These are phyloP conservation scores for Percina caprodes DNA, from an alignment of 2,113 vertebrate species.

Conservation along the genomic window DNA sequence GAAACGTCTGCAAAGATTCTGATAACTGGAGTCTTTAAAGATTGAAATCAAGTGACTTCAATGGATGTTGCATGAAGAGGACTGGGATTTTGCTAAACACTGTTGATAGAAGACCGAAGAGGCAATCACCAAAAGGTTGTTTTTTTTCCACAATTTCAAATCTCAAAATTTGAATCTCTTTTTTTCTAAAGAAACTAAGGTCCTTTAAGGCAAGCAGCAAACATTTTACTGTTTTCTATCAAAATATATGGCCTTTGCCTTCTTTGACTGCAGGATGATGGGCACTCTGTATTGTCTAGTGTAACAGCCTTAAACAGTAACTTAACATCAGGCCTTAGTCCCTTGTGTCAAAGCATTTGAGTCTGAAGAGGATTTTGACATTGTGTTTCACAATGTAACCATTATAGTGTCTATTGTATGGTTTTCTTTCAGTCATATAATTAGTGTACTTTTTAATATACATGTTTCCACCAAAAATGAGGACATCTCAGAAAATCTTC, in stretches of 20 bases:
- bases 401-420: neutral
- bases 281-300: neutral
- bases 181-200: neutral
- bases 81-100: neutral
- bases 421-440: neutral
- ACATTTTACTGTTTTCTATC: neutral
- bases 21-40: slow-evolving; percentile 26
- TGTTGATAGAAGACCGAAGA: slow-evolving; percentile 14
- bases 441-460: neutral
- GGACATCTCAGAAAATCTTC: neutral
- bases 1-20: slow-evolving; percentile 17
- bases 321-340: neutral
- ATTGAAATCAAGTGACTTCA: slow-evolving; percentile 32
- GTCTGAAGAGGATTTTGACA: neutral
- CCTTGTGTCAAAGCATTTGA: neutral
- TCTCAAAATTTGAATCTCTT: neutral
- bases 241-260: neutral
- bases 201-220: neutral
- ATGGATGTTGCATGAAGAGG: neutral
- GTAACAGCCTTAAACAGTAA: neutral
- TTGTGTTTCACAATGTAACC: neutral
- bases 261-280: slow-evolving; percentile 1
- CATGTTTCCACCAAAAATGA: neutral
- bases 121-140: neutral
- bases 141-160: neutral